Evolutionary conservation across 2,797 vertebrate genomes (phyloP).

Genomic region (Lates japonicus): DNA sequence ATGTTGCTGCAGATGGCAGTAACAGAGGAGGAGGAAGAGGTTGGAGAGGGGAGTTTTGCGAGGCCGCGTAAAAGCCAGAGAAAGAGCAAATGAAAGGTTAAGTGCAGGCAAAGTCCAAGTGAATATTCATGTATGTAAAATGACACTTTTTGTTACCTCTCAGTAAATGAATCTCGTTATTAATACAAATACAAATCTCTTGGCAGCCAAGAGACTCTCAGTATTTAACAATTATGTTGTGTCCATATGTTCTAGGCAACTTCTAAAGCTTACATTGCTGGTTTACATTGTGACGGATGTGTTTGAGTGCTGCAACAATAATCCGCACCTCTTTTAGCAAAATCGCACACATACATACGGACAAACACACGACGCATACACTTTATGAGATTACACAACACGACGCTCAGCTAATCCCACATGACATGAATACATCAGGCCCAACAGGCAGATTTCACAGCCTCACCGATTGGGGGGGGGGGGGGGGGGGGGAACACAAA

Average conservation of each 20-base stretch:
- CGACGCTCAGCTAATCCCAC: conserved; percentile 62
- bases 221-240: neutral
- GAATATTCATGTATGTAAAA: conserved; percentile 56
- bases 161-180: conserved; percentile 1
- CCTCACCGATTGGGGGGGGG: conserved; percentile 15
- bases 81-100: conserved; percentile 54
- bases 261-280: conserved; percentile 13
- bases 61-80: conserved; percentile 23
- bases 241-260: neutral
- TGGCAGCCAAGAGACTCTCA: neutral
- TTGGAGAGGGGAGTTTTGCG: neutral
- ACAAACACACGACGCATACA: conserved; percentile 3
- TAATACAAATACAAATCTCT: conserved; percentile 9
- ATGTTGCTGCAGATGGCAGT: conserved; percentile 68
- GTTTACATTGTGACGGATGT: conserved; percentile 8
- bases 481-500: conserved; percentile 15
- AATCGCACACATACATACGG: conserved; percentile 11
- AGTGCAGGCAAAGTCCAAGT: conserved; percentile 39
- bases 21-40: conserved; percentile 62
- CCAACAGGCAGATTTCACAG: conserved; percentile 68
- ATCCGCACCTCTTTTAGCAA: conserved; percentile 20
- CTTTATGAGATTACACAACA: conserved; percentile 60
- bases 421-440: conserved; percentile 68
- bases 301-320: conserved; percentile 13
- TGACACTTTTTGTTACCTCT: neutral